These are phyloP conservation scores for Mustela nigripes DNA, from an alignment of 2,113 vertebrate species.

Conservation along the genomic window DNA sequence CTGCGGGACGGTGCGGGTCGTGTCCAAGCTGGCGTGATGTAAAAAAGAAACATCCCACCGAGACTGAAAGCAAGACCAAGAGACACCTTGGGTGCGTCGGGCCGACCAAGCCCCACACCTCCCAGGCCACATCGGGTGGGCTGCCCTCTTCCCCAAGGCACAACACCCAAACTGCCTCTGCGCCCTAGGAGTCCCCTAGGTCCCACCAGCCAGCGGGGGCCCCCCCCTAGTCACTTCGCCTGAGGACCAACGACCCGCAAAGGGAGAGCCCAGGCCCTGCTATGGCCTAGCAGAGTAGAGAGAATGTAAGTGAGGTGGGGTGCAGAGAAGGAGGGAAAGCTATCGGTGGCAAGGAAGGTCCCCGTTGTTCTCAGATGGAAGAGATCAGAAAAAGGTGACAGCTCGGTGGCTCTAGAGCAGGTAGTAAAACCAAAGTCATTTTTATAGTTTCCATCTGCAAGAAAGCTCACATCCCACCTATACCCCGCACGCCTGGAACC, in stretches of 20 bases:
- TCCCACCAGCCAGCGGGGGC: not conserved
- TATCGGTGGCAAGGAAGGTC: not conserved
- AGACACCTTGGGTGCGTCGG: not conserved
- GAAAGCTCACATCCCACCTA: not conserved
- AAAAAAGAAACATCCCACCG: not conserved
- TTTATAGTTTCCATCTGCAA: not conserved
- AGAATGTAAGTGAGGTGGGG: not conserved
- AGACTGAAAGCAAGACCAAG: not conserved
- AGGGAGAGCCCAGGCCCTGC: not conserved
- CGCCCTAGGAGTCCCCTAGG: slow-evolving; percentile 29
- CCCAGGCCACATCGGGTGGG: not conserved
- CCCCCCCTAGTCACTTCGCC: not conserved
- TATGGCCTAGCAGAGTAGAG: not conserved
- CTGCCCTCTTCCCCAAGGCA: not conserved
- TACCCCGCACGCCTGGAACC: not conserved
- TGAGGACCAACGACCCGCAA: not conserved
- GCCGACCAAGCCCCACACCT: not conserved
- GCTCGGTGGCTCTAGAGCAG: not conserved
- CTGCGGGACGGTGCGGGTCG: slow-evolving; percentile 61
- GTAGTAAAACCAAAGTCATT: slow-evolving; percentile 33
- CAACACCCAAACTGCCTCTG: not conserved
- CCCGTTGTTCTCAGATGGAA: not conserved
- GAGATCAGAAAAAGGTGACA: not conserved
- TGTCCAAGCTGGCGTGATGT: slow-evolving; percentile 3
- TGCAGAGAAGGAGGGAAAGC: not conserved